These are phyloP conservation scores for Drosophila varians DNA, from an alignment of 1,140 invertebrate species.

Conservation along the genomic window DNA sequence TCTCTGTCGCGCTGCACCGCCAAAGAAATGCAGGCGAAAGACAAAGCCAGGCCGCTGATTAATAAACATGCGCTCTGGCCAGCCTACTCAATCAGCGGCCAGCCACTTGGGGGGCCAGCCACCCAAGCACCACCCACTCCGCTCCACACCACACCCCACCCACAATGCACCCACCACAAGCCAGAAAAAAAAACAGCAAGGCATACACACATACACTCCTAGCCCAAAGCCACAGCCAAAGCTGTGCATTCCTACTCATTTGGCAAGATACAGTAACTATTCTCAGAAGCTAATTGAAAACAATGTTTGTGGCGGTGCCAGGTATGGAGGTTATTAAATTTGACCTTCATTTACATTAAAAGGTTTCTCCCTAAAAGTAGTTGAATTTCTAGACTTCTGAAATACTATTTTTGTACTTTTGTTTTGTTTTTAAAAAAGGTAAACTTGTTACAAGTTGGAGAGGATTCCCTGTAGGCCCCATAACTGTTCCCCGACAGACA, in stretches of 20 bases:
- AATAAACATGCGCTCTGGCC: slow-evolving; percentile 78
- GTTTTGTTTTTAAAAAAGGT: too few relatives aligned
- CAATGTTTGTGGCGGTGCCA: not conserved
- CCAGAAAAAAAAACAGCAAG: slow-evolving; percentile 19
- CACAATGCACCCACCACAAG: slow-evolving; percentile 8
- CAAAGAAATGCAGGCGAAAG: slow-evolving; percentile 66
- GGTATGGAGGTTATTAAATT: not conserved
- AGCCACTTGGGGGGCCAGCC: slow-evolving; percentile 22
- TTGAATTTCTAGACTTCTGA: too few relatives aligned
- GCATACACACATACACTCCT: slow-evolving; percentile 49
- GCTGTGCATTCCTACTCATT: slow-evolving; percentile 40
- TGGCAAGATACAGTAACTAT: slow-evolving; percentile 21
- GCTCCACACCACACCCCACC: slow-evolving; percentile 10
- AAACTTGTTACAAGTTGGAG: not conserved
- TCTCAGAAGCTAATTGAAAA: not conserved
- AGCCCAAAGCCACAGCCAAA: slow-evolving; percentile 52
- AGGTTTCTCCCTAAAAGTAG: too few relatives aligned
- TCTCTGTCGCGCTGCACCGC: slow-evolving; percentile 11
- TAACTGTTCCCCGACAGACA: slow-evolving; percentile 32
- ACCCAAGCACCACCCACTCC: slow-evolving; percentile 17
- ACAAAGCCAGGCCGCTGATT: slow-evolving; percentile 72
- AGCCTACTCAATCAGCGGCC: slow-evolving; percentile 71
- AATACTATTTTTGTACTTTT: too few relatives aligned
- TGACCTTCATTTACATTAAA: not conserved
- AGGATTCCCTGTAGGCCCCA: slow-evolving; percentile 21